Conservation (phyloP, 2,797 vertebrate species). For the Sebastes kiyomatsui region DNA sequence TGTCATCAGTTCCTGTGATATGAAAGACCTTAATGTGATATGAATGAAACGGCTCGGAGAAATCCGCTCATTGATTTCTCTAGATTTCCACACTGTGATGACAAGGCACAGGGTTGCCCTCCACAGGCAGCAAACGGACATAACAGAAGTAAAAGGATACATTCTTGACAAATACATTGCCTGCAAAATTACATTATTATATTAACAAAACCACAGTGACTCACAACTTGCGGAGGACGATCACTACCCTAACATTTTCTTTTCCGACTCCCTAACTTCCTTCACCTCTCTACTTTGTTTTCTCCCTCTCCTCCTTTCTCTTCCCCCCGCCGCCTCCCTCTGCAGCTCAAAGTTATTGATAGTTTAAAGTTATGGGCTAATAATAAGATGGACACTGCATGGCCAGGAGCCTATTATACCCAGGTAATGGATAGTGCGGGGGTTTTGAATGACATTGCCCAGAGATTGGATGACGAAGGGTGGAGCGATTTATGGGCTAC, state of each 20-base stretch:
- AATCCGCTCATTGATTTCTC: slow-evolving; percentile 54
- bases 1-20: slow-evolving; percentile 43
- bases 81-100: slow-evolving; percentile 28
- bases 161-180: background rate
- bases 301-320: slow-evolving; percentile 25
- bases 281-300: slow-evolving; percentile 65
- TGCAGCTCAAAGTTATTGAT: slow-evolving; percentile 84
- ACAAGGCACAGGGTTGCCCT: slow-evolving; percentile 74
- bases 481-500: slow-evolving; percentile 81
- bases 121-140: slow-evolving; percentile 62
- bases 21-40: slow-evolving; percentile 43
- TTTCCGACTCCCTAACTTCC: slow-evolving; percentile 60
- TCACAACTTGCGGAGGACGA: slow-evolving; percentile 29
- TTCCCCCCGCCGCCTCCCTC: slow-evolving; percentile 10
- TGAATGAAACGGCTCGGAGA: slow-evolving; percentile 52
- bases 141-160: slow-evolving; percentile 38
- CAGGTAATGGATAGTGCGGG: slow-evolving; percentile 82
- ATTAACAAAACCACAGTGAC: background rate
- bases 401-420: slow-evolving; percentile 83
- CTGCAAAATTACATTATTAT: slow-evolving; percentile 16
- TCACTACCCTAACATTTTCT: slow-evolving; percentile 59
- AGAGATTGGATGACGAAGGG: slow-evolving; percentile 85
- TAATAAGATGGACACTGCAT: slow-evolving; percentile 85
- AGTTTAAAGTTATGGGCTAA: slow-evolving; percentile 86
- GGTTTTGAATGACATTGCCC: slow-evolving; percentile 86